These are phyloP conservation scores for Acipenser ruthenus DNA, from an alignment of 2,797 vertebrate species.

Conservation along the genomic window DNA sequence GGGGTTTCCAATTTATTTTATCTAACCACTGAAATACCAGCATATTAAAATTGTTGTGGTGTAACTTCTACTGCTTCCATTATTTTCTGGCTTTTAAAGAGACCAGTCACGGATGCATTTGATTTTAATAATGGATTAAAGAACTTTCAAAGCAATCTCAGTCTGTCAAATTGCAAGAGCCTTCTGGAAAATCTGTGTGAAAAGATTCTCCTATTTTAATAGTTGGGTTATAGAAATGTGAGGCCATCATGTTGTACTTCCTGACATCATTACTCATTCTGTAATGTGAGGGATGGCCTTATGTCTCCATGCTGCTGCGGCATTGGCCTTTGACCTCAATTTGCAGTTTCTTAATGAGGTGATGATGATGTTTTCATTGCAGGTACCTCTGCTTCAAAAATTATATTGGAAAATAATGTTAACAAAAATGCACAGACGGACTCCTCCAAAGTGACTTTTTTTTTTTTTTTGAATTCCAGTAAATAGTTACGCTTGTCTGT, in stretches of 20 bases:
- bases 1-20: no score
- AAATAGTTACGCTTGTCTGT: not conserved
- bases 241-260: not conserved
- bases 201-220: not conserved
- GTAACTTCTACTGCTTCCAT: no score
- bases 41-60: no score
- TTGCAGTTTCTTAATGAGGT: not conserved
- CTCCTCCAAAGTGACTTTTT: not conserved
- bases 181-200: not conserved
- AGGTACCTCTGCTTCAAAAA: not conserved
- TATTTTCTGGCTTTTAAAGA: no score
- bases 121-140: no score
- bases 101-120: no score
- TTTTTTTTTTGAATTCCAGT: not conserved
- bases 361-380: not conserved
- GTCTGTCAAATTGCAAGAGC: not conserved
- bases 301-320: not conserved
- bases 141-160: not conserved
- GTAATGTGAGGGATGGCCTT: not conserved
- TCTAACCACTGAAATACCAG: no score
- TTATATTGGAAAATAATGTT: not conserved
- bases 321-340: conserved; percentile 3
- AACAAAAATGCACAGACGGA: not conserved
- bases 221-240: not conserved
- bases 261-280: not conserved